These are phyloP conservation scores for Athene noctua DNA, from an alignment of 2,113 vertebrate species.

Conservation along the genomic window DNA sequence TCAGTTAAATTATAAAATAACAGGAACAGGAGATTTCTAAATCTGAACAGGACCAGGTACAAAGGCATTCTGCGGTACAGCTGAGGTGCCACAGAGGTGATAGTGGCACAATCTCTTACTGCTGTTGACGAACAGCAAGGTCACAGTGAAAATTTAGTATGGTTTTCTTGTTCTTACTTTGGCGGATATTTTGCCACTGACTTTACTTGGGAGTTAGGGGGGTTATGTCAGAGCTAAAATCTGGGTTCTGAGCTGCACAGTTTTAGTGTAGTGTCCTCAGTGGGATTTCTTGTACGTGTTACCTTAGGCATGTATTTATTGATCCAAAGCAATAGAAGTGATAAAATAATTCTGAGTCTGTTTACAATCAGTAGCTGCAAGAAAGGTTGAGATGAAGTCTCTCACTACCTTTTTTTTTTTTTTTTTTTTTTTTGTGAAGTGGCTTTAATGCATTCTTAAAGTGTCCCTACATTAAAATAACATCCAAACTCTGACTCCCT, in stretches of 20 bases:
- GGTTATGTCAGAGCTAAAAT: not conserved
- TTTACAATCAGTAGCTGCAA: not conserved
- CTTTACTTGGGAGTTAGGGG: not conserved
- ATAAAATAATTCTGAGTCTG: not conserved
- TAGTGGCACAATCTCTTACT: fast-evolving
- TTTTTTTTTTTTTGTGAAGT: not conserved
- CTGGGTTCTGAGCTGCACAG: not conserved
- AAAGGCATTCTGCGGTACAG: not conserved
- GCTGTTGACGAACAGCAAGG: not conserved
- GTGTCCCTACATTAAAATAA: not conserved
- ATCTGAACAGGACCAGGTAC: not conserved
- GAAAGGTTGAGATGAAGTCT: not conserved
- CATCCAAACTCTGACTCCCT: not conserved
- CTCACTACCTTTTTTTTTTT: not conserved
- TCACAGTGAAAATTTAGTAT: not conserved
- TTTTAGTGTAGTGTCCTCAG: not conserved
- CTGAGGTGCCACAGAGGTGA: not conserved
- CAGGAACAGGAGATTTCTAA: not conserved
- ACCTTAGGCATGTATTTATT: not conserved
- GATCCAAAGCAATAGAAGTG: not conserved
- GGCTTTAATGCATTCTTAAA: not conserved
- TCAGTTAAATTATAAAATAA: fast-evolving
- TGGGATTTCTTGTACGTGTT: not conserved
- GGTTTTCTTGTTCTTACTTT: not conserved
- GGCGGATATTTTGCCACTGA: not conserved